Conservation (phyloP, 1,140 invertebrate species). For the Sarcophaga peregrina region DNA sequence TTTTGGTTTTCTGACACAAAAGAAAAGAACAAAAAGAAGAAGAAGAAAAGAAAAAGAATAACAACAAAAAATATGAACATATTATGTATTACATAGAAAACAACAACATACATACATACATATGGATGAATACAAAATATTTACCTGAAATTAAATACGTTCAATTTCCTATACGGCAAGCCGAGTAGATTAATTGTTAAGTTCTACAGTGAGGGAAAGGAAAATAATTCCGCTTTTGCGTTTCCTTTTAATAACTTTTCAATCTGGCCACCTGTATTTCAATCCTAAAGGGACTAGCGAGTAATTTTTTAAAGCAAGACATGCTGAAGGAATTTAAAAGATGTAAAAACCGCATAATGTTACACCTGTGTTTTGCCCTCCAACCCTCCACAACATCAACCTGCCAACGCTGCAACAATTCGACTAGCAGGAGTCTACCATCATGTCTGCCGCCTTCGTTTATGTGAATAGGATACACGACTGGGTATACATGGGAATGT, state of each 20-base stretch:
- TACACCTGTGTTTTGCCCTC: slow-evolving; percentile 28
- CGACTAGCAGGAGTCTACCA: too few relatives aligned
- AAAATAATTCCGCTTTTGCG: too few relatives aligned
- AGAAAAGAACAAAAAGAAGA: not conserved
- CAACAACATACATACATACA: not conserved
- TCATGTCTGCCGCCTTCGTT: not conserved
- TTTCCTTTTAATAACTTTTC: not conserved
- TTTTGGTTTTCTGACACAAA: slow-evolving; percentile 18
- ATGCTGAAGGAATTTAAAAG: not conserved
- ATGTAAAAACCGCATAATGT: slow-evolving; percentile 34
- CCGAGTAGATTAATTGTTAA: not conserved
- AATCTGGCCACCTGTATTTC: not conserved
- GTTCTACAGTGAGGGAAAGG: not conserved
- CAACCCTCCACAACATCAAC: not conserved
- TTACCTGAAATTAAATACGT: slow-evolving; percentile 13
- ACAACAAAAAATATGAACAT: slow-evolving; percentile 25
- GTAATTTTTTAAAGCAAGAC: not conserved
- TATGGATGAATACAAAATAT: not conserved
- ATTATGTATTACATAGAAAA: not conserved
- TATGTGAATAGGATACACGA: not conserved
- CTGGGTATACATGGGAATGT: slow-evolving; percentile 27
- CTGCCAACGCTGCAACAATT: not conserved
- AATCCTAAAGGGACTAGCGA: not conserved
- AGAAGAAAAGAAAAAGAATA: slow-evolving; percentile 3
- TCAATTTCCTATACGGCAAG: not conserved